A percentile compares a stretch with the other conserved stretches of the same genome.
Evolutionary conservation across 2,888 invertebrate genomes (phyloP).

Genomic region (Eristalinus sepulchralis): DNA sequence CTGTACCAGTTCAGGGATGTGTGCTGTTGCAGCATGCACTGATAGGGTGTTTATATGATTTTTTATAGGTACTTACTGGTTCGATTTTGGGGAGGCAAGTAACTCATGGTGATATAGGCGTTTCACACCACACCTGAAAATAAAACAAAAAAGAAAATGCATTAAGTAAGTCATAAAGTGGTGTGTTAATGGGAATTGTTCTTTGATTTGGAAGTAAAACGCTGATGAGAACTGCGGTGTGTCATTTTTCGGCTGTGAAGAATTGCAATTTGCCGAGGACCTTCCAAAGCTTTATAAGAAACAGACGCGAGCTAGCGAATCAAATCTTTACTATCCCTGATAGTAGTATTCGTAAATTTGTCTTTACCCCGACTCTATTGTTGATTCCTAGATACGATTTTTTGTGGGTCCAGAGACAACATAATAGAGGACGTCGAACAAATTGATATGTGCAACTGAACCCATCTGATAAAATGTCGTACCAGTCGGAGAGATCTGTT

Average conservation of each 20-base stretch:
- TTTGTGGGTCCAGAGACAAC: too few species aligned
- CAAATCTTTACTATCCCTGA: too few species aligned
- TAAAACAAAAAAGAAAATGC: slow-evolving; percentile 76
- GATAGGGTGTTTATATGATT: neutral
- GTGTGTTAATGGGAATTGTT: neutral
- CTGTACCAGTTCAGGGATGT: slow-evolving; percentile 15
- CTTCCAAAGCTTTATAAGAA: neutral
- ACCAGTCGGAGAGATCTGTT: too few species aligned
- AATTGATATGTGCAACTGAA: too few species aligned
- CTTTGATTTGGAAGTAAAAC: neutral
- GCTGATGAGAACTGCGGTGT: neutral
- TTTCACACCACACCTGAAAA: slow-evolving; percentile 85
- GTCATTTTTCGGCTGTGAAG: neutral
- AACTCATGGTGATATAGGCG: slow-evolving; percentile 91
- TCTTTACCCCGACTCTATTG: too few species aligned
- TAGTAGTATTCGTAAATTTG: too few species aligned
- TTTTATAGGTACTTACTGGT: slow-evolving; percentile 86
- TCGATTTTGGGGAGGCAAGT: slow-evolving; percentile 91
- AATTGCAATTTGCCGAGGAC: neutral
- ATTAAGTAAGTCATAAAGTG: neutral
- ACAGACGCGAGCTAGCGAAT: too few species aligned
- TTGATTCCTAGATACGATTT: too few species aligned
- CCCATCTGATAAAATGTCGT: too few species aligned
- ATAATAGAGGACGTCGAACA: too few species aligned
- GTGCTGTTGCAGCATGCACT: slow-evolving; percentile 6